These are phyloP conservation scores for Ceratothoa steindachneri DNA, from an alignment of 2,888 invertebrate species.

Conservation along the genomic window DNA sequence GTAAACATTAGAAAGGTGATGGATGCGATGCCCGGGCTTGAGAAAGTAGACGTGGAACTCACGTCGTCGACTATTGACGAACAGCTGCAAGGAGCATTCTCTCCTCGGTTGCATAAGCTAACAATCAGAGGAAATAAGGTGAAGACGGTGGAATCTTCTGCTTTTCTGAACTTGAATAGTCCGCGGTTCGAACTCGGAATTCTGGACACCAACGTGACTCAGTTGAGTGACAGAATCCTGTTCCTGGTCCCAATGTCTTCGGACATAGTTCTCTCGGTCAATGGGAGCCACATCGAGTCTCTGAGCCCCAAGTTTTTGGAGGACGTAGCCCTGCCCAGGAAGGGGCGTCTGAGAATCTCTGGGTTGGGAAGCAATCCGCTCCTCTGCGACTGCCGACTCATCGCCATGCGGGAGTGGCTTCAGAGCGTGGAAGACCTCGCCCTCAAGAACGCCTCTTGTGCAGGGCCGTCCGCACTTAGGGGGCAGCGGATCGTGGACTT, in stretches of 20 bases:
- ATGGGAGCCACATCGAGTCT: conserved; percentile 71
- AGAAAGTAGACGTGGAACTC: conserved; percentile 75
- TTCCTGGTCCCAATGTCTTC: conserved; percentile 84
- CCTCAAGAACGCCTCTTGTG: conserved; percentile 57
- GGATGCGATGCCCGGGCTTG: conserved; percentile 68
- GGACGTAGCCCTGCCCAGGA: conserved; percentile 70
- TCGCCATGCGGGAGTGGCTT: conserved; percentile 74
- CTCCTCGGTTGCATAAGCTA: conserved; percentile 70
- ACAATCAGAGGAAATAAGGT: conserved; percentile 71
- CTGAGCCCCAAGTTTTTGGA: conserved; percentile 72
- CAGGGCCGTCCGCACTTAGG: conserved; percentile 65
- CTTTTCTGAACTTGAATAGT: conserved; percentile 67
- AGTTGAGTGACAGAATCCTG: conserved; percentile 73
- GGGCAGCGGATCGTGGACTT: conserved; percentile 69
- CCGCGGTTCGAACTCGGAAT: conserved; percentile 68
- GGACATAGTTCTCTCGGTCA: conserved; percentile 70
- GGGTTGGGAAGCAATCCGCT: conserved; percentile 77
- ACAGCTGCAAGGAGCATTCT: conserved; percentile 56
- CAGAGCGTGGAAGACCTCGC: conserved; percentile 43
- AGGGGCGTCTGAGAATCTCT: conserved; percentile 67
- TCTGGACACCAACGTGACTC: conserved; percentile 72
- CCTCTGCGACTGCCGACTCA: conserved; percentile 76
- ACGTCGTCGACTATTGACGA: conserved; percentile 70
- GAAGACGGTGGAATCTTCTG: conserved; percentile 73
- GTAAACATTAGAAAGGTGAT: conserved; percentile 75